Evolutionary conservation across 2,113 vertebrate species (phyloP).

Genomic region (Todiramphus chloris): DNA sequence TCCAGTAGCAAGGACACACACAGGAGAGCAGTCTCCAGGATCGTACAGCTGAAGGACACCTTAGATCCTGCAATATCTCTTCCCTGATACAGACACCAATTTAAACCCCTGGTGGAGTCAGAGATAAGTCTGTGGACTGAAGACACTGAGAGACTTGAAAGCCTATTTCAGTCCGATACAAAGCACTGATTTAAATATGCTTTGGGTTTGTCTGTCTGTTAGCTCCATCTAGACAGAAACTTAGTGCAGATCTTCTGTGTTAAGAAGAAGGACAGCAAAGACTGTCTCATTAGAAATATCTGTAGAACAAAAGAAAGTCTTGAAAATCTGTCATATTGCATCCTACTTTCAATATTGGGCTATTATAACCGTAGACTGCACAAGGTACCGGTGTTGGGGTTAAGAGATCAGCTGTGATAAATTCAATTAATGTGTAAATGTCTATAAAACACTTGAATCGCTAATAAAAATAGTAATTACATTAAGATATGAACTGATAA

Average conservation of each 20-base stretch:
- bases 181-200: neutral
- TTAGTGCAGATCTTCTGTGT: neutral
- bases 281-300: neutral
- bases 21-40: neutral
- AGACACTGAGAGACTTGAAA: neutral
- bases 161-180: neutral
- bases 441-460: neutral
- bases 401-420: neutral
- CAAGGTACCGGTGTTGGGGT: neutral
- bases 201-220: neutral
- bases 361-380: neutral
- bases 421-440: neutral
- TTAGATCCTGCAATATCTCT: neutral
- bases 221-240: neutral
- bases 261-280: neutral
- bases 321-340: neutral
- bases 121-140: neutral
- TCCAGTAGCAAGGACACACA: neutral
- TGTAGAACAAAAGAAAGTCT: neutral
- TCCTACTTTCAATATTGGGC: neutral
- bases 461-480: neutral
- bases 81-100: neutral
- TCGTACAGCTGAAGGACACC: neutral
- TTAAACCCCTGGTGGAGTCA: neutral
- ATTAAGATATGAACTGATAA: neutral